Base-by-base conservation (phyloP, 2,888 invertebrate species). In the Hydriomena furcata region DNA sequence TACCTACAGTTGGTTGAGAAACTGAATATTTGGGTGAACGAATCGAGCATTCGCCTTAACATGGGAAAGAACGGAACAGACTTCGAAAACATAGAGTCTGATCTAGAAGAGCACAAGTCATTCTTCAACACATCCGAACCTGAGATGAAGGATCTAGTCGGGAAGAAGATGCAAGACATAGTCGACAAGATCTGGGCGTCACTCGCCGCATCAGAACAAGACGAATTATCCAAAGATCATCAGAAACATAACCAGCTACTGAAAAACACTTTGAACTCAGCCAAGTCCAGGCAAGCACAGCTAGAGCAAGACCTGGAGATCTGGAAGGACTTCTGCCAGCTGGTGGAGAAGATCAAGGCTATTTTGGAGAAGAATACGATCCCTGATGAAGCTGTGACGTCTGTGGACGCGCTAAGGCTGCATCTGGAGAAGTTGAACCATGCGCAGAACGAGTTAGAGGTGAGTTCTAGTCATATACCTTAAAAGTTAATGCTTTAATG, bases 181-280 rank as follows among this genome's bases (percentile, higher is more conserved):
- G 96, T 96, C 0, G 96, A 97, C 66, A 95, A 95, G 68, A 96
- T 97, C 47, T 96, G 96, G 95, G 95, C 97, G 0, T 97, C 97
- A 0, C 82, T 97, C 21, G 94, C 94, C 17, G 92, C 94, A 5
- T 92, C 94, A 11, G 96, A 97, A 68, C 96, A 97, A 65, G 96
- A 96, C 60, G 95, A 96, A 65, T 80, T 98, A 7, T 95, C 96
- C 7, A 93, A 94, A 20, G 96, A 96, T 64, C 94, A 96, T 61
- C 95, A 96, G 57, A 94, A 95, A 60, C 94, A 96, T 71, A 96
- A 95, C 30, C 96, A 97, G 65, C 82, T 95, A 25, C 77, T 97
- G 61, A 95, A 96, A 73, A 96, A 96, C 63, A 96, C 95, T 0
- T 81, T 97, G 58, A 95, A 96, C 71, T 94, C 94, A 1, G 97